Conservation (phyloP, 2,888 invertebrate genomes). For the Embidobia sp. region DNA sequence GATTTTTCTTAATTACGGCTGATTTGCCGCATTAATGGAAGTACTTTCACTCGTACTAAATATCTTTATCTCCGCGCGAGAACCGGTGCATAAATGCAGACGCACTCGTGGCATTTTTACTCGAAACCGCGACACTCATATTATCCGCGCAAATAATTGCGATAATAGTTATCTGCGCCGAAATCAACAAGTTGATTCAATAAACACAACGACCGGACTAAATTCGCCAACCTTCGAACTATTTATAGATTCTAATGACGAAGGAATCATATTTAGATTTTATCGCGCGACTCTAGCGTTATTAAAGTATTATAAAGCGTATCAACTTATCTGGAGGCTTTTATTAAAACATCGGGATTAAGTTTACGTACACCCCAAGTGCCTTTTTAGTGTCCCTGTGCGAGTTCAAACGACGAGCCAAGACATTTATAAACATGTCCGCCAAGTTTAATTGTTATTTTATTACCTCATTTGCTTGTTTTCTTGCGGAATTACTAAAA, state of each 20-base stretch:
- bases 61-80: constrained; percentile 28
- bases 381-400: too few relatives aligned
- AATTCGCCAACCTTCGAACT: constrained; percentile 21
- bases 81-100: constrained; percentile 1
- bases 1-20: constrained; percentile 42
- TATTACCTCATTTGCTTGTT: too few relatives aligned
- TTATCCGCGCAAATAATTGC: constrained; percentile 12
- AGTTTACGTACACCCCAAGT: constrained; percentile 3
- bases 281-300: constrained; percentile 12
- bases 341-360: constrained; percentile 14
- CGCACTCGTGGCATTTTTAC: constrained; percentile 16
- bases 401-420: too few relatives aligned
- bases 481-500: too few relatives aligned
- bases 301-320: constrained; percentile 26
- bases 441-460: too few relatives aligned
- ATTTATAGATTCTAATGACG: constrained; percentile 30
- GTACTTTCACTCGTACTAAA: constrained; percentile 52
- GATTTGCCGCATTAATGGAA: constrained; percentile 36
- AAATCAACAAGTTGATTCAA: constrained; percentile 36
- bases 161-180: background rate
- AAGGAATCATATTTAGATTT: constrained; percentile 26
- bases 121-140: too few relatives aligned
- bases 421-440: too few relatives aligned
- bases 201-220: constrained; percentile 17
- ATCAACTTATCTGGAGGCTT: constrained; percentile 24